These are phyloP conservation scores for Sarcophilus harrisii DNA, from an alignment of 2,797 vertebrate species.

Conservation along the genomic window DNA sequence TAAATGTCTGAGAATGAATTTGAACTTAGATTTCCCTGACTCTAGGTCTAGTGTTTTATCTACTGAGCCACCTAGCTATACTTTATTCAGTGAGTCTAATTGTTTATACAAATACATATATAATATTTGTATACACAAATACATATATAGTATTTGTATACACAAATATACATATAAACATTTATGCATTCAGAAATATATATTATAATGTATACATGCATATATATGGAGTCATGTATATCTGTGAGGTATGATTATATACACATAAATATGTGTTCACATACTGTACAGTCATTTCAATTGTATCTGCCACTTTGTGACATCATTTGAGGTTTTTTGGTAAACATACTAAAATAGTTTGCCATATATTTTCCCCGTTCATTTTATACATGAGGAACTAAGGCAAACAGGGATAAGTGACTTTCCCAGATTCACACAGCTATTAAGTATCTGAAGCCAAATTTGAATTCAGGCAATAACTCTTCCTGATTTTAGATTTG, in stretches of 20 bases:
- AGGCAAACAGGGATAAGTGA: not conserved
- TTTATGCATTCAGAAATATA: not conserved
- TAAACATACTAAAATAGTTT: not conserved
- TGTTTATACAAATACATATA: not conserved
- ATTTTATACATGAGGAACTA: not conserved
- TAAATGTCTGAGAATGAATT: not conserved
- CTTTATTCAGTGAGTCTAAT: not conserved
- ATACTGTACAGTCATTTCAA: not conserved
- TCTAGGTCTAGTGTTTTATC: not conserved
- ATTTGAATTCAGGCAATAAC: not conserved
- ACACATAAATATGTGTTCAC: not conserved
- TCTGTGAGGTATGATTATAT: not conserved
- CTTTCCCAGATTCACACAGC: not conserved
- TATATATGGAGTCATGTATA: too few species aligned
- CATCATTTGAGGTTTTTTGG: not conserved
- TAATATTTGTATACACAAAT: too few species aligned
- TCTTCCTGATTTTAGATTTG: not conserved
- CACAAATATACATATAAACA: too few species aligned
- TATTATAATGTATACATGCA: not conserved
- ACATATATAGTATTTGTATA: too few species aligned
- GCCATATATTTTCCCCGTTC: not conserved
- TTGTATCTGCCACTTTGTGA: not conserved
- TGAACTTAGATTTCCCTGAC: not conserved
- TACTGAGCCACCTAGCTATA: not conserved
- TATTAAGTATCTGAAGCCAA: not conserved